phyloP scores from a whole-genome alignment of 2,113 vertebrate species.

The Caracal caracal region DNA sequence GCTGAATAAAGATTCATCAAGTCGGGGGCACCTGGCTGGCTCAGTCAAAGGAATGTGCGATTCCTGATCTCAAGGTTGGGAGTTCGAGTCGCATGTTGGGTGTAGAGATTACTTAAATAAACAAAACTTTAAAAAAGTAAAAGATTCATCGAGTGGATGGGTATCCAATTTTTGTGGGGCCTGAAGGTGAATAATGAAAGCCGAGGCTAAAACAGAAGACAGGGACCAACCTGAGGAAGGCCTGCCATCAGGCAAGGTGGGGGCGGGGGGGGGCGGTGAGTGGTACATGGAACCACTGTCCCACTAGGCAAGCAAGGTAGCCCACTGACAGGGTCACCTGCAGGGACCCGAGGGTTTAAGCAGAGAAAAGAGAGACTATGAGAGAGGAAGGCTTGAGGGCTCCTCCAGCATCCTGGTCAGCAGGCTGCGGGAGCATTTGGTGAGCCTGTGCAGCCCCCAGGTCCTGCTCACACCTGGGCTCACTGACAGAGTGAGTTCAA shows the following conservation, averaged over 20 bases:
- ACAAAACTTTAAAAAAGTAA: neutral
- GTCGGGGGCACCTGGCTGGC: neutral
- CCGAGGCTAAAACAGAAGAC: neutral
- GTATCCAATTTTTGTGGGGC: neutral
- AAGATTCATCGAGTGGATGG: neutral
- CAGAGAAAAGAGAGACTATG: neutral
- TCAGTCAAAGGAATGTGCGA: neutral
- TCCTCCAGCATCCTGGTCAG: neutral
- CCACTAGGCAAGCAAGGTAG: fast-evolving
- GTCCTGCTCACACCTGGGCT: neutral
- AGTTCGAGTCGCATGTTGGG: neutral
- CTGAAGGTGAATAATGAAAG: neutral
- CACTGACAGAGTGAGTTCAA: neutral
- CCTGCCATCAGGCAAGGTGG: neutral
- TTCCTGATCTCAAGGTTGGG: neutral
- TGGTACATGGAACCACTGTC: fast-evolving
- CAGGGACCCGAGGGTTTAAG: neutral
- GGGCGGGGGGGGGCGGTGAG: no score
- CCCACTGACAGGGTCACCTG: neutral
- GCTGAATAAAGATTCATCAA: neutral
- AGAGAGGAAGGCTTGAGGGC: neutral
- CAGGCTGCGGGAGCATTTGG: neutral
- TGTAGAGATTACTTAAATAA: neutral
- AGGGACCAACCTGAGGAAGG: neutral
- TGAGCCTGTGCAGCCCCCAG: neutral